Percentiles rank a stretch among this genome's conserved stretches.
Conservation (phyloP, 1,140 invertebrate species). For the Gonioctena quinquepunctata region DNA sequence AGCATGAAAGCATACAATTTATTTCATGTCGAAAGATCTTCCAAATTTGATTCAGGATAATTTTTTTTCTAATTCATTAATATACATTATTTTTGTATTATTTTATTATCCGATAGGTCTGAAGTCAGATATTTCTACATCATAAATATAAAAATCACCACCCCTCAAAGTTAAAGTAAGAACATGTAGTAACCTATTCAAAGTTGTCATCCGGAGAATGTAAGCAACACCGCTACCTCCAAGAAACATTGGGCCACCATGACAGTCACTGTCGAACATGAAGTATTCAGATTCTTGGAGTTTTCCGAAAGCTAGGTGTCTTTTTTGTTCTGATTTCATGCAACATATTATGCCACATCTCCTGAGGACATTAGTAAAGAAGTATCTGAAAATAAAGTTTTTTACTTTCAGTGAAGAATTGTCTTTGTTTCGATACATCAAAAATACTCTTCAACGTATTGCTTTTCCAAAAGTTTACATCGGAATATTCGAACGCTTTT, state of each 20-base stretch:
- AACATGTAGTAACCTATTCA: constrained; percentile 62
- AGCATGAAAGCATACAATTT: no score
- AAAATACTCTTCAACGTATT: no score
- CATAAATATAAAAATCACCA: constrained; percentile 52
- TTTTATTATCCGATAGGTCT: no score
- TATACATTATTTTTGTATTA: no score
- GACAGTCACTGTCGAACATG: constrained; percentile 66
- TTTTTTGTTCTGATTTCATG: constrained; percentile 48
- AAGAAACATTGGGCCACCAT: constrained; percentile 62
- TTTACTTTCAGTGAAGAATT: no score
- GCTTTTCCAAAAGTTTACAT: no score
- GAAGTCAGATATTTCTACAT: constrained; percentile 38
- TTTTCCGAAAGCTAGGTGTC: constrained; percentile 63
- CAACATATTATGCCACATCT: constrained; percentile 60
- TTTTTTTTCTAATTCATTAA: no score
- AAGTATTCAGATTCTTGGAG: constrained; percentile 60
- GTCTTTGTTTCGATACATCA: no score
- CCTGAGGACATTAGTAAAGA: constrained; percentile 59
- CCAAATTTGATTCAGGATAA: no score
- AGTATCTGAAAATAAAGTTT: constrained; percentile 47
- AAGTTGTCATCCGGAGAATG: constrained; percentile 62
- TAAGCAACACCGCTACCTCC: constrained; percentile 62
- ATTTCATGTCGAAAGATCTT: no score
- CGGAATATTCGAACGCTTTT: no score
- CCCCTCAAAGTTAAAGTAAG: constrained; percentile 47